Conservation (phyloP, 2,113 vertebrate genomes). For the Solenodon paradoxus region DNA sequence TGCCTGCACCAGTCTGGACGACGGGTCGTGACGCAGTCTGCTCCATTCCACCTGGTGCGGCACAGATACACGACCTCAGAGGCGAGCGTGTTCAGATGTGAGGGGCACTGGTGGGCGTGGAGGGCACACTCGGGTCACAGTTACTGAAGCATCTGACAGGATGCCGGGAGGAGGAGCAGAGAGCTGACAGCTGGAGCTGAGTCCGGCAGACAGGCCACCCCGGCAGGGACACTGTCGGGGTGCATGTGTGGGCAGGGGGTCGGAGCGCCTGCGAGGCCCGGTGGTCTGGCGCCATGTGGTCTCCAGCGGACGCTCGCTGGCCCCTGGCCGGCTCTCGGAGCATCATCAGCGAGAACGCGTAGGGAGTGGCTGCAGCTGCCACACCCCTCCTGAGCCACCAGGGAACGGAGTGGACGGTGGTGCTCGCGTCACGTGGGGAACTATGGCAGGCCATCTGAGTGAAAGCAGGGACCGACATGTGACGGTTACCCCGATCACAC, state of each 20-base stretch:
- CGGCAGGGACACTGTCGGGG: neutral
- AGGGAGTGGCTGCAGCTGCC: too few species aligned
- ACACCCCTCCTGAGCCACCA: too few species aligned
- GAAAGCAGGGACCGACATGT: conserved; percentile 20
- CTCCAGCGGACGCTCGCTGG: too few species aligned
- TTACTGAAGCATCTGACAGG: neutral
- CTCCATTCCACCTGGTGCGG: too few species aligned
- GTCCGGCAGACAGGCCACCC: neutral
- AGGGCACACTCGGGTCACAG: neutral
- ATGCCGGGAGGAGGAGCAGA: neutral
- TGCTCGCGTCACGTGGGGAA: neutral
- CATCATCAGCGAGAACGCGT: too few species aligned
- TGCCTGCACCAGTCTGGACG: too few species aligned
- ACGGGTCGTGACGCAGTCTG: too few species aligned
- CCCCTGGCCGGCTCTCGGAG: too few species aligned
- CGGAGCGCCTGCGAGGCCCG: neutral
- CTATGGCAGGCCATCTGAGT: conserved; percentile 22
- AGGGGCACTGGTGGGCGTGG: neutral
- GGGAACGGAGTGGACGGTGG: neutral
- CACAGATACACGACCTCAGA: too few species aligned
- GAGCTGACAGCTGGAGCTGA: neutral
- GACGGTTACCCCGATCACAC: conserved; percentile 50
- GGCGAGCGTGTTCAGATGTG: too few species aligned
- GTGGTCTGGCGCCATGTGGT: too few species aligned
- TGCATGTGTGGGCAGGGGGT: neutral